A percentile compares a stretch with the other conserved stretches of the same genome.
Conservation (phyloP, 2,113 vertebrate species). For the Microcebus lehilahytsara region DNA sequence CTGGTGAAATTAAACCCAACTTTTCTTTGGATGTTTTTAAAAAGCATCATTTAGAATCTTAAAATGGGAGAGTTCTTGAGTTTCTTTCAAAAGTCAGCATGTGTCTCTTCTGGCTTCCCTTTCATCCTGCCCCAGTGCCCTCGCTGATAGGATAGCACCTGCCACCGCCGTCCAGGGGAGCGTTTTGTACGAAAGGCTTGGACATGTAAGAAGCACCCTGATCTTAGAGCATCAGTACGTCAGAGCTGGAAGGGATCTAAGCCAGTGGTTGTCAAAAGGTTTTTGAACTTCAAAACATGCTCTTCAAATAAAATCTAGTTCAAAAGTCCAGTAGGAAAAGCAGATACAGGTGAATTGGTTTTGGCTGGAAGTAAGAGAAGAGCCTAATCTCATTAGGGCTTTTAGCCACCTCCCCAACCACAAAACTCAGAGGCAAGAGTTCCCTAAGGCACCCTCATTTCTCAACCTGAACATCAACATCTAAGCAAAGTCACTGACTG, state of each 20-base stretch:
- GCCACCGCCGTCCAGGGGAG: background rate
- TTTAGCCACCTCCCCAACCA: background rate
- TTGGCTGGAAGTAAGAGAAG: background rate
- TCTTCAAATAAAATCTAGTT: background rate
- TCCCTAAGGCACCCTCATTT: background rate
- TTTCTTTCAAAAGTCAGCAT: background rate
- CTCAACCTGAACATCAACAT: background rate
- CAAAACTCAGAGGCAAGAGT: background rate
- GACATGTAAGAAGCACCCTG: background rate
- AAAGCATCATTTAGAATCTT: background rate
- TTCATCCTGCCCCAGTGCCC: background rate
- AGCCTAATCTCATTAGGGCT: rapidly evolving
- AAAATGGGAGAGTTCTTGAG: background rate
- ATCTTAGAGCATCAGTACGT: background rate
- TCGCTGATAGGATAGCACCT: background rate
- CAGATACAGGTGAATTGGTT: background rate
- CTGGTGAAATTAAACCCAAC: constrained; percentile 47
- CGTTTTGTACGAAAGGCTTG: background rate
- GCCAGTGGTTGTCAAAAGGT: background rate
- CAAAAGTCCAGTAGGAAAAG: background rate
- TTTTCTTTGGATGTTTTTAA: background rate
- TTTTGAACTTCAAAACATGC: background rate
- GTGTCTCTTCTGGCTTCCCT: background rate
- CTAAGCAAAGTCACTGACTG: background rate
- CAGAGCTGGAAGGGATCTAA: background rate